Evolutionary conservation across 2,797 vertebrate genomes (phyloP).

Genomic region (Chrosomus eos): DNA sequence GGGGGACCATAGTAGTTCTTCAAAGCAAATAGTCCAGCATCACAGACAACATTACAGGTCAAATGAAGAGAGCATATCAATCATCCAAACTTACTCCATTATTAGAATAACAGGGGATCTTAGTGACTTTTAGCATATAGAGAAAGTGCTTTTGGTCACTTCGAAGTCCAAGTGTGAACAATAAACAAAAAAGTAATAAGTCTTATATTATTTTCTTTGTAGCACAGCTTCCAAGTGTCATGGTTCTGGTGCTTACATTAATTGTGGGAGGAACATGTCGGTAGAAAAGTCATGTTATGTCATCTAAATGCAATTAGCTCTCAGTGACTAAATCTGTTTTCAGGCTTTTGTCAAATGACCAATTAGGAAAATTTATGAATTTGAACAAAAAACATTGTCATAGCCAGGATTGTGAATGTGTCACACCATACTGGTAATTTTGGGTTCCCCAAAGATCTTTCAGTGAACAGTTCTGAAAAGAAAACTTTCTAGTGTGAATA

Average conservation of each 20-base stretch:
- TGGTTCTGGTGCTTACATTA: neutral
- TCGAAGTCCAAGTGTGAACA: neutral
- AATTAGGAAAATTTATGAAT: neutral
- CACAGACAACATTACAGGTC: conserved; percentile 11
- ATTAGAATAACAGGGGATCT: neutral
- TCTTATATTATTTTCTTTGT: neutral
- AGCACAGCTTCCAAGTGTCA: neutral
- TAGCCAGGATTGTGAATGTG: neutral
- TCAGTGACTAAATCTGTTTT: neutral
- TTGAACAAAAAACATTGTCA: neutral
- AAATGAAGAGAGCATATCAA: conserved; percentile 10
- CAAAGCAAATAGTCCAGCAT: conserved; percentile 55
- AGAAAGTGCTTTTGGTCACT: conserved; percentile 16
- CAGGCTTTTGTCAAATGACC: neutral
- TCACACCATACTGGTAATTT: neutral
- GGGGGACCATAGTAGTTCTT: conserved; percentile 56
- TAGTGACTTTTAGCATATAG: neutral
- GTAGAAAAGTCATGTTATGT: neutral
- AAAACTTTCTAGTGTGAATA: neutral
- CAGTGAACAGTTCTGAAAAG: neutral
- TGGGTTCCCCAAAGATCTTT: neutral
- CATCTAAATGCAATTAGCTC: too few species aligned
- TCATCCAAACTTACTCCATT: neutral
- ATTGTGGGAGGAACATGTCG: neutral
- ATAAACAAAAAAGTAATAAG: neutral